Percentiles rank a stretch among this genome's conserved stretches.
phyloP scores from a whole-genome alignment of 1,140 invertebrate genomes.

The Musca vetustissima region DNA sequence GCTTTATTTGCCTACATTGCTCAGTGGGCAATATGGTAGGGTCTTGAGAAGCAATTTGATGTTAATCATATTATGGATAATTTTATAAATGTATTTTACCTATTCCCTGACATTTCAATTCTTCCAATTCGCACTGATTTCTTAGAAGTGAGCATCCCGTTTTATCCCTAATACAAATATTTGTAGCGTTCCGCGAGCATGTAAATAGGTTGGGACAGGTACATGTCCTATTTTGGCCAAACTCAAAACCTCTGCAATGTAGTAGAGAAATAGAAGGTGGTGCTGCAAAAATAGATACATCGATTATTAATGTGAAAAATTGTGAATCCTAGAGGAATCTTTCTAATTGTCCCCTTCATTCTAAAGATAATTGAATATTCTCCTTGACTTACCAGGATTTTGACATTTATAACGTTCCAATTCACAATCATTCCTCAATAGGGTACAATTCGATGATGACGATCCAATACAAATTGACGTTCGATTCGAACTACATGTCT shows the following conservation, averaged over 20 bases:
- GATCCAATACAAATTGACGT: neutral
- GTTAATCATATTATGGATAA: neutral
- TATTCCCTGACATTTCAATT: neutral
- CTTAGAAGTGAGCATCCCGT: neutral
- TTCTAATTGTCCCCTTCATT: too few relatives aligned
- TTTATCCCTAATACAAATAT: neutral
- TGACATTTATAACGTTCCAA: conserved; percentile 3
- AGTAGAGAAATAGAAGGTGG: neutral
- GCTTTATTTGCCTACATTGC: neutral
- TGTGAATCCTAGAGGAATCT: too few relatives aligned
- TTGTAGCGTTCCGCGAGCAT: neutral
- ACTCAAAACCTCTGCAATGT: neutral
- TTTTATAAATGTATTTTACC: neutral
- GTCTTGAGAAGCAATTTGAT: neutral
- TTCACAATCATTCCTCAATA: neutral
- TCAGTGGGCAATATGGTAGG: neutral
- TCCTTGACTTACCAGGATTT: neutral
- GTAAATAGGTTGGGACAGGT: neutral
- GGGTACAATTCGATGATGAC: neutral
- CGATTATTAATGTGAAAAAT: too few relatives aligned
- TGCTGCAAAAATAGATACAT: too few relatives aligned
- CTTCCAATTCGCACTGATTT: conserved; percentile 7
- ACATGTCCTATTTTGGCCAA: neutral
- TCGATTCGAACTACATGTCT: neutral
- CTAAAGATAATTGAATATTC: too few relatives aligned